Conservation (phyloP, 2,888 invertebrate genomes). For the Isotomurus palustris region DNA sequence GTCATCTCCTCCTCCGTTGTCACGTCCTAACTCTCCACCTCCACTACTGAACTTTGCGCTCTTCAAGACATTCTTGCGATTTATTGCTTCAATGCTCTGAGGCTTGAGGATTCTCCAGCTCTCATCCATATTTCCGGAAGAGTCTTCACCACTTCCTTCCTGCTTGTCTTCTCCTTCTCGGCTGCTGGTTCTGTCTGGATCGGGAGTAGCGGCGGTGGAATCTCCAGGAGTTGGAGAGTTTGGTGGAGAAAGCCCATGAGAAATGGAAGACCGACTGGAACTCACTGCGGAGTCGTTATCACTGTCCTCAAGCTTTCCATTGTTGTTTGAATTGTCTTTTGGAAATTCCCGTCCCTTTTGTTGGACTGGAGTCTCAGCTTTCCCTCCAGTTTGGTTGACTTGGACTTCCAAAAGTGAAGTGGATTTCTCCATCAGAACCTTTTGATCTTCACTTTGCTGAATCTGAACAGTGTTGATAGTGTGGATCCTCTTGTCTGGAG, state of each 20-base stretch:
- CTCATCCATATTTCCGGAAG: slow-evolving; percentile 23
- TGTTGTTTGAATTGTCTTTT: background rate
- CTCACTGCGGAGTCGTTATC: slow-evolving; percentile 87
- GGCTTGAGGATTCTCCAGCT: slow-evolving; percentile 64
- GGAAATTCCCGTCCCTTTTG: too few species aligned
- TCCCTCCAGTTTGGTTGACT: background rate
- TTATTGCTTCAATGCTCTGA: slow-evolving; percentile 75
- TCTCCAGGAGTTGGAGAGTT: slow-evolving; percentile 64
- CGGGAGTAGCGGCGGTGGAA: slow-evolving; percentile 39
- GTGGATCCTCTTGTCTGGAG: background rate
- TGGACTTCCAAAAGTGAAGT: background rate
- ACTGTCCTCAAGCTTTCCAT: slow-evolving; percentile 59
- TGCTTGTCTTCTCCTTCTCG: slow-evolving; percentile 10
- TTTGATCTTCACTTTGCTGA: background rate
- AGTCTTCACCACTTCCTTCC: slow-evolving; percentile 19
- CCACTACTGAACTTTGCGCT: slow-evolving; percentile 82
- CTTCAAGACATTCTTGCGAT: slow-evolving; percentile 78
- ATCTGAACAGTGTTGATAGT: background rate
- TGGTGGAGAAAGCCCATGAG: slow-evolving; percentile 69
- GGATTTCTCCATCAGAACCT: background rate
- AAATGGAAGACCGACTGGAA: slow-evolving; percentile 73
- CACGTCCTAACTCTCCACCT: slow-evolving; percentile 48
- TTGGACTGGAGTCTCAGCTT: slow-evolving; percentile 1
- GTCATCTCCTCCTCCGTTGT: slow-evolving; percentile 53
- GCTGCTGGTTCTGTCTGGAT: slow-evolving; percentile 28